Evolutionary conservation across 2,113 vertebrate species (phyloP).

Genomic region (Plectropomus leopardus): DNA sequence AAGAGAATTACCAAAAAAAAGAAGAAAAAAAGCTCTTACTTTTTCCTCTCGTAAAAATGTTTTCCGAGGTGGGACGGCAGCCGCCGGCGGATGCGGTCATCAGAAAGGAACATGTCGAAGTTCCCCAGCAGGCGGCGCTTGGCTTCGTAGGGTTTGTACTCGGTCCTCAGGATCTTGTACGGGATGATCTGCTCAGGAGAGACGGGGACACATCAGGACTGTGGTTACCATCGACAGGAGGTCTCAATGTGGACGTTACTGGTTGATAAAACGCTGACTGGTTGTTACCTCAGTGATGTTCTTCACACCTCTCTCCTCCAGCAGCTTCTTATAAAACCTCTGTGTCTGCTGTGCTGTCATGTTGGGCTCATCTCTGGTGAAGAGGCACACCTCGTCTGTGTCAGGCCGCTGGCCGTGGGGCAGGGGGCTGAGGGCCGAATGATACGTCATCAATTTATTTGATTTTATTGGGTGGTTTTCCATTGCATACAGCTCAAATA

Average conservation of each 20-base stretch:
- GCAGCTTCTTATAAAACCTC: conserved; percentile 89
- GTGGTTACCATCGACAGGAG: not conserved
- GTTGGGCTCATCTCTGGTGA: conserved; percentile 90
- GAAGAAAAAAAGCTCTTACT: conserved; percentile 79
- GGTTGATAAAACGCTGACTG: not conserved
- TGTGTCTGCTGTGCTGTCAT: conserved; percentile 91
- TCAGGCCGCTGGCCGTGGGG: conserved; percentile 88
- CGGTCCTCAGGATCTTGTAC: conserved; percentile 86
- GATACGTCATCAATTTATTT: not conserved
- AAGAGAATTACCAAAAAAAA: no score
- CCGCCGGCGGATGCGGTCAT: conserved; percentile 88
- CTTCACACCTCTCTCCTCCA: conserved; percentile 86
- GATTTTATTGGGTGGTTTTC: no score
- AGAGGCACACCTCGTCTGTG: conserved; percentile 91
- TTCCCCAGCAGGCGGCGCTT: conserved; percentile 89
- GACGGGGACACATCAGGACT: not conserved
- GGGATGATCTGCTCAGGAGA: conserved; percentile 87
- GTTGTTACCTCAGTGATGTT: conserved; percentile 88
- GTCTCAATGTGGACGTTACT: no score
- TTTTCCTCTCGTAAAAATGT: conserved; percentile 91
- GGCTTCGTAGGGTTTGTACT: conserved; percentile 91
- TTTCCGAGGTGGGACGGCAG: conserved; percentile 91
- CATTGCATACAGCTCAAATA: no score
- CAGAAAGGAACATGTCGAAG: conserved; percentile 90
- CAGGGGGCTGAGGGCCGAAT: conserved; percentile 81